Conservation (phyloP, 2,113 vertebrate genomes). For the Chinchilla lanigera region DNA sequence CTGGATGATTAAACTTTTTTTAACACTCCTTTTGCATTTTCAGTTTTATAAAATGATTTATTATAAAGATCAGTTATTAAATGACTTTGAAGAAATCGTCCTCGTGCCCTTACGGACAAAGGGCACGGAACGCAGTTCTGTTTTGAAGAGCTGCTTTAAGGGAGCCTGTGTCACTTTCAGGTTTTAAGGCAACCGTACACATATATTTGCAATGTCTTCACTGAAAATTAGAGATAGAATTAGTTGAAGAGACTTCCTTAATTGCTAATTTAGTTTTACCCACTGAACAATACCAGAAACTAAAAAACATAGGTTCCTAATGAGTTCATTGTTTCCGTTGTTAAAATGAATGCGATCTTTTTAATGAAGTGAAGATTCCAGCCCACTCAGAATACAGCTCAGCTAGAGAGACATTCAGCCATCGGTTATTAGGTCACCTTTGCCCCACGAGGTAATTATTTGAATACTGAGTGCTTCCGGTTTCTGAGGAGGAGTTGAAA, state of each 20-base stretch:
- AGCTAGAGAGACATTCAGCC: constrained; percentile 52
- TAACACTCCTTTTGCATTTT: constrained; percentile 70
- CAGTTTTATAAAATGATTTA: constrained; percentile 82
- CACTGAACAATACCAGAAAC: constrained; percentile 54
- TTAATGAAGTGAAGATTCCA: constrained; percentile 53
- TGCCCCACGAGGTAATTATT: constrained; percentile 64
- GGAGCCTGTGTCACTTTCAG: constrained; percentile 62
- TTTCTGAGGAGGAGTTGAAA: constrained; percentile 67
- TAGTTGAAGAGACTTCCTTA: constrained; percentile 65
- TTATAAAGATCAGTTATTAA: constrained; percentile 86
- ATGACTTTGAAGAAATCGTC: constrained; percentile 64
- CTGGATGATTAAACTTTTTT: constrained; percentile 72
- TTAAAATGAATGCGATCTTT: constrained; percentile 62
- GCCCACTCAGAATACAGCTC: constrained; percentile 51
- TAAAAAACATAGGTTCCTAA: constrained; percentile 58
- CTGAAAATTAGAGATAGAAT: constrained; percentile 70
- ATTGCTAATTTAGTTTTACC: constrained; percentile 74
- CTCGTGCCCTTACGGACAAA: constrained; percentile 66
- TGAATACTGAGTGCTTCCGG: constrained; percentile 68
- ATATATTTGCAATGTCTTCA: constrained; percentile 74
- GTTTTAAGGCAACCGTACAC: constrained; percentile 57
- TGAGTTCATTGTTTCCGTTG: constrained; percentile 53
- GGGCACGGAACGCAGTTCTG: constrained; percentile 72
- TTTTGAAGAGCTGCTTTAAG: constrained; percentile 77
- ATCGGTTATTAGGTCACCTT: constrained; percentile 38